Conservation (phyloP, 2,113 vertebrate species). For the Pseudopipra pipra region DNA sequence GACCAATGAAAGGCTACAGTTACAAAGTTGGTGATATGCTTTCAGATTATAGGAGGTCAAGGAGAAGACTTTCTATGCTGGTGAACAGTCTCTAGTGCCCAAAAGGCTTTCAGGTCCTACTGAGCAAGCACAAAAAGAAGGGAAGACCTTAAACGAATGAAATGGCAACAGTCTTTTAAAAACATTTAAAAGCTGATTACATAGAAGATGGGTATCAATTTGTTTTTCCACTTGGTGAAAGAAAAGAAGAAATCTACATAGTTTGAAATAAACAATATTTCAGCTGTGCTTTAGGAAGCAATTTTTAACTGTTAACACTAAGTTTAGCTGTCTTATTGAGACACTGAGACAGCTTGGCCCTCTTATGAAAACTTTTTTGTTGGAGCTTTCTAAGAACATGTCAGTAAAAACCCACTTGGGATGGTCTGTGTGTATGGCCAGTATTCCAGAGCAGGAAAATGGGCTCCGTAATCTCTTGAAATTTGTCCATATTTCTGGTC, state of each 20-base stretch:
- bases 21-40: neutral
- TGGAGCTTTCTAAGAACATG: neutral
- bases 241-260: neutral
- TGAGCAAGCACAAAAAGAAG: neutral
- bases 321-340: neutral
- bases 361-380: neutral
- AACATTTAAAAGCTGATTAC: neutral
- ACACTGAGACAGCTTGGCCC: neutral
- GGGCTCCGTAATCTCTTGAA: neutral
- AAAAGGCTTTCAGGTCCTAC: neutral
- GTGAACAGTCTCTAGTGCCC: neutral
- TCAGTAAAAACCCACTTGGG: neutral
- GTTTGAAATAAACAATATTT: neutral
- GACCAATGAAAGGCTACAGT: neutral
- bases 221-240: neutral
- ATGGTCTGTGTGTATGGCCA: neutral
- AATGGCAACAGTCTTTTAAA: neutral
- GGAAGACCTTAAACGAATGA: neutral
- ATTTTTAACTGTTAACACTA: neutral
- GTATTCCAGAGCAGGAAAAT: neutral
- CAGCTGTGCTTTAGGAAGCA: neutral
- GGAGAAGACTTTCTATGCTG: neutral
- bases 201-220: neutral
- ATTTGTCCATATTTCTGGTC: neutral
- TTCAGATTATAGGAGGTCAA: neutral